Evolutionary conservation across 1,140 invertebrate genomes (phyloP), one percentile per base, ranked within the genome.

Genomic region (Melanaphis sacchari): DNA sequence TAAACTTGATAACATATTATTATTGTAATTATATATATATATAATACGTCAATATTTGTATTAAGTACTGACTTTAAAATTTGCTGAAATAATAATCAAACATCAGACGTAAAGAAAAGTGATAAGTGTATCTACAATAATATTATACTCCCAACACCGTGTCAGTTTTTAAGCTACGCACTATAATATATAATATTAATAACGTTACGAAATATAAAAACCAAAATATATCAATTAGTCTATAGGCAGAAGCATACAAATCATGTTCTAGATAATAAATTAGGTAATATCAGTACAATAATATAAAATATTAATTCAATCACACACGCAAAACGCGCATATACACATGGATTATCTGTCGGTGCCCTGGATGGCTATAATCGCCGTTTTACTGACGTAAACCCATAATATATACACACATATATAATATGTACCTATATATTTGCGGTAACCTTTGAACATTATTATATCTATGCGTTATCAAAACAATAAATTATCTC

Each of bases 321-420:
- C 36, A 81, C 31, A 81, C n/a, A 40, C 81, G 18, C 38, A 82
- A 82, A 36, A 82, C 38, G 40, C 82, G 40, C 38, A 87, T 43
- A 46, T n/a, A 46, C 82, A 31, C 31, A n/a, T 87, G 85, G 85
- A 87, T 87, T 87, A 5, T 87, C 85, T n/a, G 85, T 87, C 85
- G 41, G 85, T 87, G 41, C 85, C 40, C 36, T 87, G 41, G 84
- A 87, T 87, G 84, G 84, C 84, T 41, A 46, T n/a, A 87, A 49
- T 87, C 85, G 85, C 85, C 41, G 41, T 87, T 87, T 87, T 87
- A 87, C 85, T 87, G 85, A 87, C 85, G 85, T n/a, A 87, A 87
- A 87, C 31, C 85, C 85, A 87, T 43, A 49, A 26, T 84, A 84
- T 82, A 76, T 59, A 59, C 26, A 26, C 2, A 8, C 8, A 54